Evolutionary conservation across 2,888 invertebrate genomes (phyloP), one percentile per base, ranked within the genome.

Genomic region (Apodemia mormo): DNA sequence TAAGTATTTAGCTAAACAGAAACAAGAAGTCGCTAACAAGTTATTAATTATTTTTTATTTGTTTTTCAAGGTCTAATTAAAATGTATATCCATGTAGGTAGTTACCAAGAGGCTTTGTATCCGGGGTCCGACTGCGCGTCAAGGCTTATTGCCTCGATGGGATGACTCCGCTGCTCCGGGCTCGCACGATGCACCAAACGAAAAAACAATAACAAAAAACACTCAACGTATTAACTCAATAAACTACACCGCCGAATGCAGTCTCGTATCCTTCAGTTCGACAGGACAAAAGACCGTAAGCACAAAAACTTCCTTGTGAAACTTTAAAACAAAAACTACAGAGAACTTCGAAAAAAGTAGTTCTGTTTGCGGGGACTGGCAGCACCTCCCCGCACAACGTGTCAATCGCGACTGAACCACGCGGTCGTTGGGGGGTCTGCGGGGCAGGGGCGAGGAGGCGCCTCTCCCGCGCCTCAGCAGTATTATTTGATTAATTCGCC

Each of bases 401-500:
- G 85, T 84, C 88, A 85, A 84, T 88, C 87, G 89, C 90, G 85
- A 93, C 93, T 93, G 92, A 92, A 86, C 88, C 92, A 90, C 88
- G 90, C 92, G 90, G 91, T 86, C 81, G 85, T 82, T 81, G 80
- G 76, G 83, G 45, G 79, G 81, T 80, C 74, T 81, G 79, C 76
- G 78, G 79, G 78, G 78, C 77, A 76, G 75, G 75, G 74, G 71
- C 64, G 72, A 73, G 82, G 77, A 7, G 81, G 81, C 79, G 76
- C 83, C 78, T 76, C 67, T 76, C 79, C 77, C 79, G 81, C 86
- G 80, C 89, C 91, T 83, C 89, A 86, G 89, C 89, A 86, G 91
- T 91, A 92, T 93, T 93, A 93, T 93, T 93, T 93, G 93, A 93
- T 93, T 93, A 93, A 93, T 93, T 93, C 90, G 91, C 92, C 92